Evolutionary conservation across 2,888 invertebrate genomes (phyloP), one percentile per base, ranked within the genome.

Genomic region (Lasius platythorax): DNA sequence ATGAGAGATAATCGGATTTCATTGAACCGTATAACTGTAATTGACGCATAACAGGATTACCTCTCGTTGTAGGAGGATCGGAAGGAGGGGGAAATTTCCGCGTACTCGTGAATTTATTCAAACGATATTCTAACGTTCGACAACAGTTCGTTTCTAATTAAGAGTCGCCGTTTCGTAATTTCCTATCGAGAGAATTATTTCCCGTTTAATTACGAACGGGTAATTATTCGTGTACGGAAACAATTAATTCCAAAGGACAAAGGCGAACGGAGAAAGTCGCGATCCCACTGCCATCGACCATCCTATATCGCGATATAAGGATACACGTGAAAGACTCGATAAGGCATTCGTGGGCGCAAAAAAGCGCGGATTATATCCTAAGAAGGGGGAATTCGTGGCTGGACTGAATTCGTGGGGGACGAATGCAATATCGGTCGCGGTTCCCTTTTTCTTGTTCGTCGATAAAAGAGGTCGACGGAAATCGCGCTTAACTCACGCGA

Each of bases 341-440:
- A 28, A 82, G 18, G 72, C 53, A n/a, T 66, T 64, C 28, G 53
- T 6, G 67, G 23, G 9, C 43, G 46, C 53, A 72, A 82, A 84
- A 86, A 87, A 85, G 50, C 73, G 56, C 68, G 89, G 90, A 89
- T 90, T 90, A 90, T 72, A 76, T 43, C n/a, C 66, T 88, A 84
- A 86, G 86, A 86, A 84, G 85, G 28, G 50, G 79, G 76, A 89
- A 90, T 86, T 88, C 86, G 83, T 66, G 75, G 43, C 56, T 37
- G 68, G 63, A 53, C n/a, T 50, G n/a, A 23, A 23, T 23, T 23
- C 23, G 23, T 23, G 23, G 23, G 72, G 46, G 72, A 70, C 73
- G 82, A 28, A 76, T 63, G 87, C 85, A 89, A 91, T 90, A 91
- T 87, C 84, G 64, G 67, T 64, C 72, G 72, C 81, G 68, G 85